Conservation (phyloP, 2,888 invertebrate genomes). For the Rhogogaster chlorosoma region DNA sequence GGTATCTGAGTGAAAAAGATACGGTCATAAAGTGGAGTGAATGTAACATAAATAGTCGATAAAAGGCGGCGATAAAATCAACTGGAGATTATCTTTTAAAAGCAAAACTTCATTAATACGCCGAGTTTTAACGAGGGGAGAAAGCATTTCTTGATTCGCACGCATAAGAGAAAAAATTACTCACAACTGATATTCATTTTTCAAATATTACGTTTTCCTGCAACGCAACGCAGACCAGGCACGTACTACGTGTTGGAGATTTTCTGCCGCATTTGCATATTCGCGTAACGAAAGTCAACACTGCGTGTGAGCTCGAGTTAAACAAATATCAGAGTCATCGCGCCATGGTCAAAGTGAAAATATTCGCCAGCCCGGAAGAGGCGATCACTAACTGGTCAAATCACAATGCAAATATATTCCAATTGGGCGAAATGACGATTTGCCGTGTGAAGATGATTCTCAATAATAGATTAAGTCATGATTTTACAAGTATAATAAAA, state of each 20-base stretch:
- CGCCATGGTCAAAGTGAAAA: conserved; percentile 45
- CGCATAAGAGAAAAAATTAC: not conserved
- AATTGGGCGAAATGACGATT: not conserved
- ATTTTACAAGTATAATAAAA: not conserved
- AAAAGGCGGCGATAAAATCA: conserved; percentile 4
- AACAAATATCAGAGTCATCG: conserved; percentile 43
- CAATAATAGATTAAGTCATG: not conserved
- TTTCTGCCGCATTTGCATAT: conserved; percentile 45
- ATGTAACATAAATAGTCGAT: conserved; percentile 11
- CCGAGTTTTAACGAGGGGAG: conserved; percentile 9
- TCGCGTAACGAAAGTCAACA: conserved; percentile 48
- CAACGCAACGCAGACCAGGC: no score
- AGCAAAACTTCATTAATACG: not conserved
- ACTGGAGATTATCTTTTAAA: not conserved
- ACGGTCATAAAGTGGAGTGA: not conserved
- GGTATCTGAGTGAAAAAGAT: conserved; percentile 13
- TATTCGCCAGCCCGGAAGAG: conserved; percentile 37
- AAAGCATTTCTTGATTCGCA: not conserved
- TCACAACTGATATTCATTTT: not conserved
- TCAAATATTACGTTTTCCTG: conserved; percentile 24
- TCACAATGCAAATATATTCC: conserved; percentile 24
- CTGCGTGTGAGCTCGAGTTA: not conserved
- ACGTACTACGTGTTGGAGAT: not conserved
- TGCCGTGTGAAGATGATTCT: not conserved
- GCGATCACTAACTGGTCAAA: conserved; percentile 8